Evolutionary conservation across 2,797 vertebrate species (phyloP), one percentile per base, ranked within the genome.

Genomic region (Parotocinclus haroldoi): DNA sequence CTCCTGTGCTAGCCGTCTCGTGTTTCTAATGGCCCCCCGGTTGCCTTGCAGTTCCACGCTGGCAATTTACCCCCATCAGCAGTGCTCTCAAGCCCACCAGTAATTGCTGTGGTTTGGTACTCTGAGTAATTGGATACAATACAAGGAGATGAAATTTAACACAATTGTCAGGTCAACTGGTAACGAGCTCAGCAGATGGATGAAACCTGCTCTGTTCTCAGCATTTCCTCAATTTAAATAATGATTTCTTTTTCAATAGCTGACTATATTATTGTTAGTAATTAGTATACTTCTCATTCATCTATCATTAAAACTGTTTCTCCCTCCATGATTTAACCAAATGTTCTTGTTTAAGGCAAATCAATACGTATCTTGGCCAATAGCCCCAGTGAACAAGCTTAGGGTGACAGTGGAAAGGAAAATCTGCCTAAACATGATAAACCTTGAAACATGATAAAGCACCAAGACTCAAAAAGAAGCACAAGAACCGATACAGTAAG

Each of bases 1-100:
- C 82, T 85, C 82, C 82, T 86, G 83, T 83, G 84, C 84, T 88
- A 79, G 86, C 83, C 76, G 27, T 68, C 61, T 73, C 66, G 40
- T 27, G 54, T 59, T 52, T 63, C 61, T 69, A 70, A 55, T 58
- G 57, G 58, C 52, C 54, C 11, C 46, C 39, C 56, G 37, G 52
- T 68, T 17, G 63, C 67, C 44, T 67, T 12, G 42, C 19, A 60
- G 19, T 50, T 44, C 19, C 64, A 48, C 10, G 16, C 48, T 52
- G 57, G 36, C 17, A 17, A 60, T 62, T 64, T 58, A 44, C 63
- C 56, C 45, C 49, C 13, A 46, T 72, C 46, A 55, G 56, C 45
- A 53, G 7, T n/a, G 49, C 57, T 48, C 16, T 19, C 37, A 36
- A 13, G 27, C 13, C 63, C 37, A 63, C 18, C 14, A 56, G 50